Evolutionary conservation across 1,140 invertebrate species (phyloP), one percentile per base, ranked within the genome.

Genomic region (Mylabris phalerata): DNA sequence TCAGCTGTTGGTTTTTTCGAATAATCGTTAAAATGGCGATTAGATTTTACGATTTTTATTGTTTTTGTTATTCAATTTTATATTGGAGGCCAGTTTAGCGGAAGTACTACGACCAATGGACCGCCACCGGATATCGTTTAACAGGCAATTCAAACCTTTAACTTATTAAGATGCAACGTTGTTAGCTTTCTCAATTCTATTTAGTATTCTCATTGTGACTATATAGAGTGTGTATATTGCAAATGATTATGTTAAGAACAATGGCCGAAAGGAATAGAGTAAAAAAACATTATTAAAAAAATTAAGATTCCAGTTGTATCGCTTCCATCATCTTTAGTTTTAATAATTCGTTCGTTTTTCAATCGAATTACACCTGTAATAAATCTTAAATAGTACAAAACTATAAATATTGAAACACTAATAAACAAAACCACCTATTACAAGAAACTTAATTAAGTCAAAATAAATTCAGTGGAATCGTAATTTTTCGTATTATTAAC

Each of bases 161-260:
- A 47, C 52, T 55, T 55, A 55, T 55, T 55, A 55, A 55, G 52
- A 55, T 55, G 52, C 52, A 58, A 45, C 46, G 46, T 50, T 26
- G 50, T 48, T 19, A 58, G 47, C 56, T 57, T 44, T 27, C 27
- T 51, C 25, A 45, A 11, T n/a, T 25, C 56, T 58, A 51, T 43
- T 58, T 58, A 58, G 49, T 58, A 58, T 58, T 43, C 56, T 24
- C 32, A 26, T 45, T 11, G 49, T 50, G 32, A 32, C 4, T 32
- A 32, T 32, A 58, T 51, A 26, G 26, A 45, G 48, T 58, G 56
- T 58, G 44, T 58, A 50, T 42, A 48, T 58, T 50, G 56, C 56
- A 40, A 58, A 58, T 58, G 48, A 58, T 45, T 58, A 58, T 58
- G 41, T 50, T 48, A 41, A 49, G 46, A 47, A 58, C 56, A 58